Evolutionary conservation across 2,888 invertebrate species (phyloP).

Genomic region (Pollenia labialis): DNA sequence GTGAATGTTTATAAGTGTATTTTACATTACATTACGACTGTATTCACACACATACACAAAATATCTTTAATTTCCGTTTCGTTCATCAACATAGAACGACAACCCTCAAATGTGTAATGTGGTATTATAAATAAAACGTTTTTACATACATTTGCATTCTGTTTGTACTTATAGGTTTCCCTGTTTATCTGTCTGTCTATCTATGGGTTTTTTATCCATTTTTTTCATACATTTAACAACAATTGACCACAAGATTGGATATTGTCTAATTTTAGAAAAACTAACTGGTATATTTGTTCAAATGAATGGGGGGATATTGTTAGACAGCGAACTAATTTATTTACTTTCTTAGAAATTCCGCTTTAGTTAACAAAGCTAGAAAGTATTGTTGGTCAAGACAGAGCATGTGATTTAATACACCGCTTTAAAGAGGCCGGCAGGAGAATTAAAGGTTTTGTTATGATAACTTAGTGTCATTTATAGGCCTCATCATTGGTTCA

Average conservation of each 20-base stretch:
- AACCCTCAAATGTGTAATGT: not conserved
- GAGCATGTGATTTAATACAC: too few relatives aligned
- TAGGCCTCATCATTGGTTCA: too few relatives aligned
- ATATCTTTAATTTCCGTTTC: constrained; percentile 65
- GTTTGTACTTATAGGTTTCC: constrained; percentile 8
- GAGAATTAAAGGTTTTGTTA: too few relatives aligned
- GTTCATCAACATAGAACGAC: constrained; percentile 12
- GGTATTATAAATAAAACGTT: not conserved
- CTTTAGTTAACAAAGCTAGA: too few relatives aligned
- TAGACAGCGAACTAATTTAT: too few relatives aligned
- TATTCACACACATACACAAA: constrained; percentile 1
- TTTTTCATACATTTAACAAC: constrained; percentile 28
- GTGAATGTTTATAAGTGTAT: not conserved
- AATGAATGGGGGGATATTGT: too few relatives aligned
- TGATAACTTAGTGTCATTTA: too few relatives aligned
- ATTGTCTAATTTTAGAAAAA: constrained; percentile 13
- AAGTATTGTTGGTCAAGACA: too few relatives aligned
- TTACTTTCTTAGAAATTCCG: too few relatives aligned
- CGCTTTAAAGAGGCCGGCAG: too few relatives aligned
- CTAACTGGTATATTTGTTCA: not conserved
- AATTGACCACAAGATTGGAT: constrained; percentile 50
- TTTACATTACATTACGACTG: too few relatives aligned
- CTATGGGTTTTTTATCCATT: not conserved
- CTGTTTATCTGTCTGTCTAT: not conserved
- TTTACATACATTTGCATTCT: not conserved